Conservation (phyloP, 2,888 invertebrate genomes). For the Ichneumon xanthorius region DNA sequence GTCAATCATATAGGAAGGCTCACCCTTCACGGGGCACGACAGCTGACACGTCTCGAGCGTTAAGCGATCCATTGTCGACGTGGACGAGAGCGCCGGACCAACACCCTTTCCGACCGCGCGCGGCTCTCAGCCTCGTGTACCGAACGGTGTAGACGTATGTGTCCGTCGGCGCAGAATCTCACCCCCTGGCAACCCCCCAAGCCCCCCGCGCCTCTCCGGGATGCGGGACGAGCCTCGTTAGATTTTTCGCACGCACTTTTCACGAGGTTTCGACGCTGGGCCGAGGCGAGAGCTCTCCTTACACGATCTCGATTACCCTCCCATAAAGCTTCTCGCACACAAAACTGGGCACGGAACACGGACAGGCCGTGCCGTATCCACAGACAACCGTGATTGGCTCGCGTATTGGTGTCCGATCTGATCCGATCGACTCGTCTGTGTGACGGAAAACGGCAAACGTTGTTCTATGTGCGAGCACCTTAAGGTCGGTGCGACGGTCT, state of each 20-base stretch:
- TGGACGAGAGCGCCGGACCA: constrained; percentile 31
- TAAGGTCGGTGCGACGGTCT: neutral
- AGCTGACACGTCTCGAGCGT: constrained; percentile 80
- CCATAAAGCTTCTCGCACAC: neutral
- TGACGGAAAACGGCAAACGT: no score
- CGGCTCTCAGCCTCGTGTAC: constrained; percentile 42
- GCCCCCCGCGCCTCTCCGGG: neutral
- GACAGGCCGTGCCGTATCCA: no score
- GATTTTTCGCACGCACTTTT: constrained; percentile 72
- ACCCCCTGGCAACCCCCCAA: constrained; percentile 7
- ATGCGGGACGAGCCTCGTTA: constrained; percentile 68
- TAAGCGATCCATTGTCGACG: constrained; percentile 81
- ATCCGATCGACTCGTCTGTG: no score
- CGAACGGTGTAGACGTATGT: neutral
- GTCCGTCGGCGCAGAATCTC: neutral
- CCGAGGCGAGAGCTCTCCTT: neutral
- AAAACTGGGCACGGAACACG: no score
- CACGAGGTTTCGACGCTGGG: constrained; percentile 6
- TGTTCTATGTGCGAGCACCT: no score
- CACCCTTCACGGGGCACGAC: constrained; percentile 76
- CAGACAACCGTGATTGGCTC: no score
- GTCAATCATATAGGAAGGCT: constrained; percentile 79
- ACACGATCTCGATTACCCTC: neutral
- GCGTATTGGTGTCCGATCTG: no score
- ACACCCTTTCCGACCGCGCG: constrained; percentile 39